phyloP scores from a whole-genome alignment of 2,113 vertebrate genomes.

The Polypterus bichir region DNA sequence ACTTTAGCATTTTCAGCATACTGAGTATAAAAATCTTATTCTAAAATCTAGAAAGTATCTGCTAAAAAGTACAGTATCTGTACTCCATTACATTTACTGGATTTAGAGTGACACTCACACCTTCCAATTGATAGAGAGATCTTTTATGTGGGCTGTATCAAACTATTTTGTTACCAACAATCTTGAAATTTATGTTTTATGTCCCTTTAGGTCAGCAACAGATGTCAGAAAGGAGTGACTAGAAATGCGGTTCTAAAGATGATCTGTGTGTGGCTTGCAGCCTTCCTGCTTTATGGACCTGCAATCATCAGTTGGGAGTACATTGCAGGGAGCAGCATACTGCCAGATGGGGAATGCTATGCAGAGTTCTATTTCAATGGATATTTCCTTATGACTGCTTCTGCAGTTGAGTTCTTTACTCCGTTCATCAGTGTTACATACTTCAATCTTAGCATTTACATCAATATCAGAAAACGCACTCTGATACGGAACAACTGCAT shows the following conservation, averaged over 20 bases:
- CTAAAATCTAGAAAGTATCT: too few relatives aligned
- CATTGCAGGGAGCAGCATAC: constrained; percentile 40
- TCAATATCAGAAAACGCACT: constrained; percentile 49
- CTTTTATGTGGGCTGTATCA: too few relatives aligned
- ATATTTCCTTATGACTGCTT: constrained; percentile 57
- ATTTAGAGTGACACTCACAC: too few relatives aligned
- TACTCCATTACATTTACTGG: too few relatives aligned
- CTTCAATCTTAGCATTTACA: constrained; percentile 57
- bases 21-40: too few relatives aligned
- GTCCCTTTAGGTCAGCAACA: constrained; percentile 45
- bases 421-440: constrained; percentile 53
- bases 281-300: constrained; percentile 52
- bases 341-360: constrained; percentile 43
- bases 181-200: background rate
- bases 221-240: constrained; percentile 49
- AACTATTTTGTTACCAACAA: too few relatives aligned
- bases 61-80: too few relatives aligned
- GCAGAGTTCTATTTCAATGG: constrained; percentile 61
- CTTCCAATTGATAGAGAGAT: too few relatives aligned
- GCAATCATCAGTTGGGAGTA: constrained; percentile 57
- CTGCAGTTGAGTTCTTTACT: constrained; percentile 55
- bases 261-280: constrained; percentile 46
- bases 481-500: constrained; percentile 29
- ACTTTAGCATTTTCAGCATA: too few relatives aligned
- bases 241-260: constrained; percentile 45